Percentiles rank a stretch among this genome's conserved stretches.
These are phyloP conservation scores for Metopia argyrocephala DNA, from an alignment of 2,888 invertebrate genomes.

Conservation along the genomic window DNA sequence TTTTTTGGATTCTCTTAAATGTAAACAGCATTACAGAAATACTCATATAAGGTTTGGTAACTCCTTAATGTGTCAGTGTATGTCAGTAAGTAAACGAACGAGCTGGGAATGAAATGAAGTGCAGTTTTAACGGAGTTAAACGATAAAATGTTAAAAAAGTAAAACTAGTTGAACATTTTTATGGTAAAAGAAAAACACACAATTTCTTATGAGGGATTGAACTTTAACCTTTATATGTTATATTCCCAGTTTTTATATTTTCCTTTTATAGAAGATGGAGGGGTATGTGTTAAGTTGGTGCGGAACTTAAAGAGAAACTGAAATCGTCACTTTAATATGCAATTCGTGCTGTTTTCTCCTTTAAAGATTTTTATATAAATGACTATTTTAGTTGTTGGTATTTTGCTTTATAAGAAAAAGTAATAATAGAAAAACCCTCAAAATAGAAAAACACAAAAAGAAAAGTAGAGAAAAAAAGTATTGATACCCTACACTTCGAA, in stretches of 20 bases:
- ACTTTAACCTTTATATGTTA: conserved; percentile 55
- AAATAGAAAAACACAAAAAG: background rate
- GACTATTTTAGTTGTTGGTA: conserved; percentile 4
- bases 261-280: background rate
- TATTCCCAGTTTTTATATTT: too few species aligned
- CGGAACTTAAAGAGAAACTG: background rate
- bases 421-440: background rate
- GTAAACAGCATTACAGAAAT: background rate
- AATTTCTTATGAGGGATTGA: conserved; percentile 44
- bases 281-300: background rate
- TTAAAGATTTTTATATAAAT: conserved; percentile 14
- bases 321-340: conserved; percentile 73
- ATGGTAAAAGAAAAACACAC: conserved; percentile 5
- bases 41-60: background rate
- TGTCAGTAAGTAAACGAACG: background rate
- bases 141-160: conserved; percentile 5
- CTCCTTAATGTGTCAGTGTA: background rate
- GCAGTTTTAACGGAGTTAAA: background rate
- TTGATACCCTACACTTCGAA: background rate
- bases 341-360: conserved; percentile 74
- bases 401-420: background rate
- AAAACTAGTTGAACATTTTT: conserved; percentile 49
- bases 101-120: background rate
- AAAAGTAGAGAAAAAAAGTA: background rate
- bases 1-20: background rate